Base-by-base conservation (phyloP, 2,113 vertebrate species). In the Ursus arctos region DNA sequence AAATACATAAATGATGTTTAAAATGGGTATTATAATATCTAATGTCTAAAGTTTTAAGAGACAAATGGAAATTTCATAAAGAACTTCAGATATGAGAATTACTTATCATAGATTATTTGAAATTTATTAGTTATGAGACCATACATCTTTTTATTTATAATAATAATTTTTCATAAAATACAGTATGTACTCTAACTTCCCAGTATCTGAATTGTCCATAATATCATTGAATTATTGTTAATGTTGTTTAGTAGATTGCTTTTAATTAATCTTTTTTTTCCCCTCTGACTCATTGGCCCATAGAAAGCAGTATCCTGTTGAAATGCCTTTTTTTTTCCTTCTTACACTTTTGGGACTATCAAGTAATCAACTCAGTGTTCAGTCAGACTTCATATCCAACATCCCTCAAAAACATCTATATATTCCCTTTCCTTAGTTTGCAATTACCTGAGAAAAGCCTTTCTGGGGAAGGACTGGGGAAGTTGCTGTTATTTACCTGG, bases 11-110 rank as follows among this genome's bases (percentile, higher is more conserved):
- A 36, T 71, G 19, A 40, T 71, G 6, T 13, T 77, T 63, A 77
- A 86, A 94, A 55, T 86, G 28, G 26, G 83, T 71, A 36, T 18
- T 19, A 36, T 72, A 26, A 49, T 43, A 83, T 72, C 18, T 83
- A 95, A 79, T 43, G 9, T 84, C 33, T 91, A 84, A 84, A 36
- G 22, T 81, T 87, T 71, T 97, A 33, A n/a, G 16, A 90, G 28
- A n/a, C 2, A 93, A 93, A 82, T 47, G 71, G 22, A 95, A 36
- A 40, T 74, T 88, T 74, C 26, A 61, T 59, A 84, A 93, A 43
- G 28, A 92, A 21, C 18, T 89, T 85, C 22, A 93, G 36, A 79
- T 85, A 49, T 8, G 2, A 57, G 21, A 63, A 80, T 77, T 81
- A n/a, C 28, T 94, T 33, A 36, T 59, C 11, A 74, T 59, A 53